Evolutionary conservation across 64 coral and sea anemone genomes (phyloP).

Genomic region (Platygyra sinensis): DNA sequence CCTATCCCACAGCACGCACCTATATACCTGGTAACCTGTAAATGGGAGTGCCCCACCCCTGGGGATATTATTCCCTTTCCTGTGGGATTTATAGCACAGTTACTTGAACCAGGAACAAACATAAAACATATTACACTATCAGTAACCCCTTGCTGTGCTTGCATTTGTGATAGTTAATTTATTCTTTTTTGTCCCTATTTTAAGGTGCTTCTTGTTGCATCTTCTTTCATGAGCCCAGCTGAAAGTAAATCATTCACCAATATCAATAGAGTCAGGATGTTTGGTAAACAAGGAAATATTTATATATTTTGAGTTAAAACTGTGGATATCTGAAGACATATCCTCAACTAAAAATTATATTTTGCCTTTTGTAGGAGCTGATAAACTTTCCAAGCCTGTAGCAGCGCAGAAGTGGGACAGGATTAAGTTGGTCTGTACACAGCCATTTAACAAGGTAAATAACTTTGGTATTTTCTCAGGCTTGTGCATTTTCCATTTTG

Average conservation of each 20-base stretch:
- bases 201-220: constrained; percentile 96
- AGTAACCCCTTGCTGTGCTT: background rate
- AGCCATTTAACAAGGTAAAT: constrained; percentile 94
- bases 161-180: background rate
- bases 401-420: constrained; percentile 96
- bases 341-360: background rate
- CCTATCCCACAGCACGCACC: too few species aligned
- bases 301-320: background rate
- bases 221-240: constrained; percentile 95
- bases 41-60: too few species aligned
- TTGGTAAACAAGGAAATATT: constrained; percentile 76
- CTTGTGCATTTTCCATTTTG: too few species aligned
- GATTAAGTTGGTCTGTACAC: constrained; percentile 92
- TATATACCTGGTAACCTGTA: too few species aligned
- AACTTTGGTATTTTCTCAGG: too few species aligned
- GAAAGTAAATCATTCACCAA: constrained; percentile 96
- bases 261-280: constrained; percentile 93
- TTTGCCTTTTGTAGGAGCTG: constrained; percentile 55
- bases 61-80: too few species aligned
- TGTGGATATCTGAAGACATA: background rate
- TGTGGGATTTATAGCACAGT: too few species aligned
- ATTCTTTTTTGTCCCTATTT: constrained; percentile 17
- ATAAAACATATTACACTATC: background rate
- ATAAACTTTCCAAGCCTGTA: constrained; percentile 95
- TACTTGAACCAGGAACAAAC: too few species aligned